phyloP scores from a whole-genome alignment of 2,888 invertebrate species.

The Nomada goodeniana region DNA sequence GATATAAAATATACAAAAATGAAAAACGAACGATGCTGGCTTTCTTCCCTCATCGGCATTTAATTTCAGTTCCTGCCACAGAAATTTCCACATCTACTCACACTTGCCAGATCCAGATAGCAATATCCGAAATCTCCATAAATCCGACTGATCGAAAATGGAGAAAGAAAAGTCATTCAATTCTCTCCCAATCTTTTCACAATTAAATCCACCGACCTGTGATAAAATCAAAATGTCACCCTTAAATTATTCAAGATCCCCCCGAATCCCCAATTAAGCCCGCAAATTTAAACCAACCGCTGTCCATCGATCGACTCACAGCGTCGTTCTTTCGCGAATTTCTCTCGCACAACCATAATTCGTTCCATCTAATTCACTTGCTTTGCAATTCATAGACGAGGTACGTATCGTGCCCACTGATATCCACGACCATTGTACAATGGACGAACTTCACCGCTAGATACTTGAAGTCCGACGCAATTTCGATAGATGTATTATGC shows the following conservation, averaged over 20 bases:
- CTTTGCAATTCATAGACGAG: conserved; percentile 66
- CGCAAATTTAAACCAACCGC: conserved; percentile 7
- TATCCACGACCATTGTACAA: conserved; percentile 71
- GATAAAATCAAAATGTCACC: conserved; percentile 6
- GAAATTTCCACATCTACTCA: neutral
- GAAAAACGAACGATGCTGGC: no score
- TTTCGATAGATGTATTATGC: conserved; percentile 24
- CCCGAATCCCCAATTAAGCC: neutral
- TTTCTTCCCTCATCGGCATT: neutral
- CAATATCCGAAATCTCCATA: neutral
- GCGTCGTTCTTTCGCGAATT: conserved; percentile 21
- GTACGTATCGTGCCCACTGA: conserved; percentile 52
- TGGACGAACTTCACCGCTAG: conserved; percentile 55
- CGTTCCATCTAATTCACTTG: conserved; percentile 62
- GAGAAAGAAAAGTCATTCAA: neutral
- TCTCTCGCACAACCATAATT: conserved; percentile 23
- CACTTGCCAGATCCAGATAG: neutral
- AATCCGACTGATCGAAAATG: neutral
- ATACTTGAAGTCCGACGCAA: conserved; percentile 61
- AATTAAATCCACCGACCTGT: neutral
- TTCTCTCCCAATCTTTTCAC: neutral
- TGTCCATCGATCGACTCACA: neutral
- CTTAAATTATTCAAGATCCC: conserved; percentile 10
- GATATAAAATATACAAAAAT: no score
- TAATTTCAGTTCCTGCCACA: neutral